A percentile compares a stretch with the other conserved stretches of the same genome.
Evolutionary conservation across 2,797 vertebrate genomes (phyloP).

Genomic region (Cuniculus paca): DNA sequence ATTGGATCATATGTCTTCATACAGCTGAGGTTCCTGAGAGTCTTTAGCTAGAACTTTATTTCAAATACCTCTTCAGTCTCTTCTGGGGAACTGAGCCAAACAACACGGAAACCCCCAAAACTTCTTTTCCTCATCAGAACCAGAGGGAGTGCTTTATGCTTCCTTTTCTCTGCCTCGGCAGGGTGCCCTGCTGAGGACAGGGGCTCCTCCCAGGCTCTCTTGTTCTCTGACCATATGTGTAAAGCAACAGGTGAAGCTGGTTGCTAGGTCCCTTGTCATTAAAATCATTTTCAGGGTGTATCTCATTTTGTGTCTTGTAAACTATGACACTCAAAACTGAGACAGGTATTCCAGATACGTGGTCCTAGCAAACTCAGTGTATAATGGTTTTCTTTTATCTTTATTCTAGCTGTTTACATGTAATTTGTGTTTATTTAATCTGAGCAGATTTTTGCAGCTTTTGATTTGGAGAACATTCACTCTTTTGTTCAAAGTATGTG

Average conservation of each 20-base stretch:
- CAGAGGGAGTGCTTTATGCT: neutral
- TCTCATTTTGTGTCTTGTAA: conserved; percentile 56
- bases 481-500: conserved; percentile 51
- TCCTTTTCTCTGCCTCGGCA: neutral
- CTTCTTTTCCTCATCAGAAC: neutral
- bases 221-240: neutral
- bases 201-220: neutral
- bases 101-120: conserved; percentile 28
- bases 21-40: conserved; percentile 36
- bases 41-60: conserved; percentile 7
- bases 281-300: neutral
- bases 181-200: neutral
- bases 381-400: conserved; percentile 45
- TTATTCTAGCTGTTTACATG: conserved; percentile 2
- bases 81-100: neutral
- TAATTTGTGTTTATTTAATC: conserved; percentile 50
- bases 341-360: neutral
- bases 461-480: conserved; percentile 16
- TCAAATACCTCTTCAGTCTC: neutral
- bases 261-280: neutral
- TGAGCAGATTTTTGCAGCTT: conserved; percentile 49
- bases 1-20: neutral
- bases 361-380: neutral
- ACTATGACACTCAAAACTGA: neutral
- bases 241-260: neutral